Evolutionary conservation across 2,113 vertebrate species (phyloP), one percentile per base, ranked within the genome.

Genomic region (Alexandromys fortis): DNA sequence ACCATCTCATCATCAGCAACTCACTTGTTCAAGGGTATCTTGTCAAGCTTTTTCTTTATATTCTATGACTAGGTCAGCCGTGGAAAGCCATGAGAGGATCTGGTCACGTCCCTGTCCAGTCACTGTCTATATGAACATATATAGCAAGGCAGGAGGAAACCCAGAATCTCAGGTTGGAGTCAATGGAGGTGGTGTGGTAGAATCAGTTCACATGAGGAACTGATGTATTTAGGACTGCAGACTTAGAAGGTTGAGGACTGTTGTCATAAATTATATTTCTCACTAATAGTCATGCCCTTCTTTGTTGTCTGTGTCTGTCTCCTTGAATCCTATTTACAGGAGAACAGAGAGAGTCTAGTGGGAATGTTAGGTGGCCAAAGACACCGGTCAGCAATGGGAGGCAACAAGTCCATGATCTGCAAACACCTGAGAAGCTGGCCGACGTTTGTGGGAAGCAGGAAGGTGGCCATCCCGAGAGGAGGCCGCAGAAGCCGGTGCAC

Each of bases 341-440:
- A 45, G 7, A 22, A 38, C n/a, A 42, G 45, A 78, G 6, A 4
- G 22, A 4, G 11, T 28, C 30, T 5, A 0, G 1, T 19, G n/a
- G 5, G 7, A 14, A 33, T 3, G 9, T 24, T 2, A 65, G 45
- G 45, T 33, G 61, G n/a, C n/a, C 63, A 5, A 0, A 94, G 94
- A 92, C 35, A 90, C 92, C 94, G 96, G 35, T 76, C 93, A 95
- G 90, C 90, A 61, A 35, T 22, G 63, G 35, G 86, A 79, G 94
- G 90, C 42, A n/a, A 30, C 65, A 77, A 72, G 2, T 0, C 5
- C 0, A 6, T 3, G 26, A 49, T 97, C 96, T 95, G 58, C 0
- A 45, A 24, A 73, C 19, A 76, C 76, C 38, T 73, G 24, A 52
- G 45, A 81, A 16, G 30, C 7, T 49, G 42, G 68, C 38, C 7